These are phyloP conservation scores for Ganaspis sp. DNA, from an alignment of 1,140 invertebrate species.

Conservation along the genomic window DNA sequence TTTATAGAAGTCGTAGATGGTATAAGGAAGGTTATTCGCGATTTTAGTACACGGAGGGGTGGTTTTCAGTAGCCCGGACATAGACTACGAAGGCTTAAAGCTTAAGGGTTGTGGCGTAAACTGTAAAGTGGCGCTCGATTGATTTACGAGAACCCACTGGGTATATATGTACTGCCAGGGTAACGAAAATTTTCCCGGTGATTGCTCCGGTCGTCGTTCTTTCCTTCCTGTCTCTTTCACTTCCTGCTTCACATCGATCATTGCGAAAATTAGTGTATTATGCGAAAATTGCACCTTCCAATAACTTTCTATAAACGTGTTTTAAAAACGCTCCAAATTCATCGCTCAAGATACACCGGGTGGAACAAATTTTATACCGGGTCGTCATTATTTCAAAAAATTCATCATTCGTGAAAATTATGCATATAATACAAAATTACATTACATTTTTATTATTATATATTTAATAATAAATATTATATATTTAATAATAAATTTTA, in stretches of 20 bases:
- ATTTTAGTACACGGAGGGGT: conserved; percentile 6
- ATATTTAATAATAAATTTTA: too few species aligned
- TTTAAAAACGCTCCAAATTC: not conserved
- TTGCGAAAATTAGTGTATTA: not conserved
- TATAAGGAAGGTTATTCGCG: conserved; percentile 19
- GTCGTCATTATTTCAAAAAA: too few species aligned
- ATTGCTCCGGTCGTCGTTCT: conserved; percentile 13
- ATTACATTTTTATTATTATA: too few species aligned
- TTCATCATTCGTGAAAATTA: too few species aligned
- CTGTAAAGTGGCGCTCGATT: conserved; percentile 46
- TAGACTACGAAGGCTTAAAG: conserved; percentile 31
- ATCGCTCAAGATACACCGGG: not conserved
- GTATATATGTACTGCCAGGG: conserved; percentile 29
- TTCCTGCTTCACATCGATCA: not conserved
- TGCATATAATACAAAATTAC: too few species aligned
- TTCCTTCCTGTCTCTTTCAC: conserved; percentile 22
- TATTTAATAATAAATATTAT: too few species aligned
- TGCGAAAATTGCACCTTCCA: not conserved
- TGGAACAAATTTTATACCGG: too few species aligned
- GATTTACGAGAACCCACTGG: conserved; percentile 47
- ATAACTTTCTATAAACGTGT: conserved; percentile 5
- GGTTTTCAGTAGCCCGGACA: conserved; percentile 24
- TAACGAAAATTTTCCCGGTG: conserved; percentile 30
- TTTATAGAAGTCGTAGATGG: conserved; percentile 38
- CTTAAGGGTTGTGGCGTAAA: conserved; percentile 51